Evolutionary conservation across 2,113 vertebrate genomes (phyloP).

Genomic region (Onychostoma macrolepis): DNA sequence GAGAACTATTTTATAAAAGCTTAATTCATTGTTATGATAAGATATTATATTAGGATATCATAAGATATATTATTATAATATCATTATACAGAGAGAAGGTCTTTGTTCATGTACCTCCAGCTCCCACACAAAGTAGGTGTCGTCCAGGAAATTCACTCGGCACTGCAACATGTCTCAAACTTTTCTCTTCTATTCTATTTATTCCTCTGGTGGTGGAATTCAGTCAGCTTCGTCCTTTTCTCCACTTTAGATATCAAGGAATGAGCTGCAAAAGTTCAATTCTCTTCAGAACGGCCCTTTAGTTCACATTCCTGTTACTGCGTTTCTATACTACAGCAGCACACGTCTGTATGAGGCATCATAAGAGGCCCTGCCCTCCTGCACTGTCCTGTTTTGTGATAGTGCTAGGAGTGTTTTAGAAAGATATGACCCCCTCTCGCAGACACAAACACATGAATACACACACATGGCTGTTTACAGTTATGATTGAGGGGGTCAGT

Average conservation of each 20-base stretch:
- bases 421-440: constrained; percentile 35
- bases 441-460: background rate
- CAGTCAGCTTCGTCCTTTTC: background rate
- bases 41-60: too few relatives aligned
- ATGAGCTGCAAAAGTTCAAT: background rate
- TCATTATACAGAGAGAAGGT: background rate
- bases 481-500: background rate
- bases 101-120: constrained; percentile 79
- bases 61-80: background rate
- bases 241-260: background rate
- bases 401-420: constrained; percentile 40
- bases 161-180: constrained; percentile 86
- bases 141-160: constrained; percentile 89
- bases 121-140: constrained; percentile 86
- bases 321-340: background rate
- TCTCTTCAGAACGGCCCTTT: background rate
- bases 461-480: constrained; percentile 14
- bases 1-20: background rate
- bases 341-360: constrained; percentile 5
- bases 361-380: constrained; percentile 33
- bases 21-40: background rate
- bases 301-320: background rate
- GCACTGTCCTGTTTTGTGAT: constrained; percentile 38
- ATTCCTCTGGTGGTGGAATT: constrained; percentile 45
- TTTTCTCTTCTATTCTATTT: constrained; percentile 66